Base-by-base conservation (phyloP, 2,113 vertebrate genomes). In the Pachycephala philippinensis region DNA sequence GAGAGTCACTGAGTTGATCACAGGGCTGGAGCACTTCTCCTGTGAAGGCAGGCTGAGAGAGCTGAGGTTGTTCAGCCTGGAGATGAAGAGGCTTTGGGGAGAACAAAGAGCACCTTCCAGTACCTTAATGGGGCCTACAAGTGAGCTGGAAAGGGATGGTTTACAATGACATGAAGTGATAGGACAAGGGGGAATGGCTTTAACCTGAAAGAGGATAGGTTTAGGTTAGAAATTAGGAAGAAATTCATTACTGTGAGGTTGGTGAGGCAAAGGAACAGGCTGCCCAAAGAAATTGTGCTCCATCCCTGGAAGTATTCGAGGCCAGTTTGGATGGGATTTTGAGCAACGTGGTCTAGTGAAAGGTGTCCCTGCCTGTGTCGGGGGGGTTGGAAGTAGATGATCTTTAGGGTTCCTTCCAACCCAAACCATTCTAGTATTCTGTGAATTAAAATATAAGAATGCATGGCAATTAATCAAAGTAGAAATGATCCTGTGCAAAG, bases 381-480 rank as follows among this genome's bases (percentile, higher is more conserved):
- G 16, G 7, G 12, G 8, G 16, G 1, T 0, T 39, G 15, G 35
- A 75, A 37, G 16, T 24, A 13, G 18, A 20, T 17, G 3, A 13
- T 37, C 31, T 54, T 61, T 49, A n/a, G 8, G 7, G 9, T 30
- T 3, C 33, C 19, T 18, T 69, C 19, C 10, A n/a, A 50, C 10
- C 6, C 27, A 75, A 61, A 24, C 15, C 23, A 15, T n/a, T 56
- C 42, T 44, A 54, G 30, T 11, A 13, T 45, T 56, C 33, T 59
- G 17, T 39, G 37, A 75, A 83, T 57, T 69, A 30, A 74, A 85
- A 14, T 1, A 76, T 61, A 83, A 84, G 37, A 65, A 33, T 63
- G 33, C 1, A 14, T 15, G 77, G 12, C 17, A 59, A 50, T 69
- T 81, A 60, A 35, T 65, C 10, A 54, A 71, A 52, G 3, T 27